Conservation (phyloP, 1,140 invertebrate species). For the Drosophila asahinai region DNA sequence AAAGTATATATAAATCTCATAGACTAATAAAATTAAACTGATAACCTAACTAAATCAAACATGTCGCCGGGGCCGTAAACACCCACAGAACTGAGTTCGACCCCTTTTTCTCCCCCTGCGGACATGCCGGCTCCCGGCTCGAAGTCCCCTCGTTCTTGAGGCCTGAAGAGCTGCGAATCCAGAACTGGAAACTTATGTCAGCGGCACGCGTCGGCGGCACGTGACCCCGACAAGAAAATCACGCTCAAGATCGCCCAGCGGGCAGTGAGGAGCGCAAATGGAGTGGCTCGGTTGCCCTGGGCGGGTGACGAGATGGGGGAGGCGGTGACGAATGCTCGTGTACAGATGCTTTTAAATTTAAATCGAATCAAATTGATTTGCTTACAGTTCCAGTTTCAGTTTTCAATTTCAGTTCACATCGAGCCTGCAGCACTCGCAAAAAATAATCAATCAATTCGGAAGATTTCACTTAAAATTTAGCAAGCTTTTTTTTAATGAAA, state of each 20-base stretch:
- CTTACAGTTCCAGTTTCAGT: slow-evolving; percentile 53
- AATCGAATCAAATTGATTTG: slow-evolving; percentile 84
- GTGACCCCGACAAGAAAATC: slow-evolving; percentile 81
- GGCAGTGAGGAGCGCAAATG: slow-evolving; percentile 10
- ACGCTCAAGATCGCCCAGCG: slow-evolving; percentile 68
- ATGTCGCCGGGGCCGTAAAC: slow-evolving; percentile 52
- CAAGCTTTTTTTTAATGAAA: background rate
- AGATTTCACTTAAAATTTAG: background rate
- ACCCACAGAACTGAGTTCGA: slow-evolving; percentile 28
- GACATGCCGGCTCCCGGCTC: slow-evolving; percentile 32
- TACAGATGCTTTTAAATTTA: slow-evolving; percentile 82
- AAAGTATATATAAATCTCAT: slow-evolving; percentile 37
- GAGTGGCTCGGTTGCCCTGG: background rate
- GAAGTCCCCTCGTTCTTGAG: slow-evolving; percentile 11
- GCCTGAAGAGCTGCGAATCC: slow-evolving; percentile 35
- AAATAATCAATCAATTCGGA: slow-evolving; percentile 5
- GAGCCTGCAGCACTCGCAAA: background rate
- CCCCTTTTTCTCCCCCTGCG: slow-evolving; percentile 56
- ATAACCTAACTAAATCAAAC: slow-evolving; percentile 76
- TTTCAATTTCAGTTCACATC: slow-evolving; percentile 4
- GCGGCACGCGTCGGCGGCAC: slow-evolving; percentile 72
- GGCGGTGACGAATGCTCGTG: slow-evolving; percentile 28
- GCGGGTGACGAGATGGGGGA: background rate
- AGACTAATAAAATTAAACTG: slow-evolving; percentile 79
- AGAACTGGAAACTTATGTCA: slow-evolving; percentile 79